phyloP scores from a whole-genome alignment of 2,113 vertebrate genomes.

The Etheostoma spectabile region DNA sequence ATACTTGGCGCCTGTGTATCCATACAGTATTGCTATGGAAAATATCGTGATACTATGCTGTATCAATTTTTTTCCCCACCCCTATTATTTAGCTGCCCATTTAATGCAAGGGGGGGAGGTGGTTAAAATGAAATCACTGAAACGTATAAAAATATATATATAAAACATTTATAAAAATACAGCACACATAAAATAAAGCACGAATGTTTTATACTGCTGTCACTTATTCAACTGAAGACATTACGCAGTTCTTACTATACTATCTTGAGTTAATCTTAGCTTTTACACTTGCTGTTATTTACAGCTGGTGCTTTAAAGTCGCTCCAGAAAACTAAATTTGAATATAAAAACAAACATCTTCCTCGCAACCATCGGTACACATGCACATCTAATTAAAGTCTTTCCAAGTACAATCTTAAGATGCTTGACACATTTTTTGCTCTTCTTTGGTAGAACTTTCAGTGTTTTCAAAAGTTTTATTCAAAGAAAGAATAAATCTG shows the following conservation, averaged over 20 bases:
- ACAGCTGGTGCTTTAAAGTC: background rate
- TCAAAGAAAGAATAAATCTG: slow-evolving; percentile 1
- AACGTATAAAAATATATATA: too few species aligned
- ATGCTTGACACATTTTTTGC: slow-evolving; percentile 37
- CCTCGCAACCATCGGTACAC: slow-evolving; percentile 19
- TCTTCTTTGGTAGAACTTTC: slow-evolving; percentile 8
- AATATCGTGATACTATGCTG: too few species aligned
- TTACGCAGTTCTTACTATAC: background rate
- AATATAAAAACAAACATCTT: background rate
- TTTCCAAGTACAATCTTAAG: slow-evolving; percentile 31
- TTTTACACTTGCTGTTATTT: background rate
- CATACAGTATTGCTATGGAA: too few species aligned
- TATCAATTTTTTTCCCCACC: too few species aligned
- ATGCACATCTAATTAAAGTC: slow-evolving; percentile 43
- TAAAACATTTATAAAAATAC: too few species aligned
- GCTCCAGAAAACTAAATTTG: background rate
- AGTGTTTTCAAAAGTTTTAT: slow-evolving; percentile 24
- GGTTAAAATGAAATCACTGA: background rate
- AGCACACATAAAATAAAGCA: too few species aligned
- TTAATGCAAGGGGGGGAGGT: background rate
- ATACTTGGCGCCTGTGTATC: too few species aligned
- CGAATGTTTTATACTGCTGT: background rate
- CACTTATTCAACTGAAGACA: background rate
- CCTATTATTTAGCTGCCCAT: background rate
- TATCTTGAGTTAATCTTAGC: background rate